Evolutionary conservation across 2,113 vertebrate genomes (phyloP).

Genomic region (Monopterus albus): DNA sequence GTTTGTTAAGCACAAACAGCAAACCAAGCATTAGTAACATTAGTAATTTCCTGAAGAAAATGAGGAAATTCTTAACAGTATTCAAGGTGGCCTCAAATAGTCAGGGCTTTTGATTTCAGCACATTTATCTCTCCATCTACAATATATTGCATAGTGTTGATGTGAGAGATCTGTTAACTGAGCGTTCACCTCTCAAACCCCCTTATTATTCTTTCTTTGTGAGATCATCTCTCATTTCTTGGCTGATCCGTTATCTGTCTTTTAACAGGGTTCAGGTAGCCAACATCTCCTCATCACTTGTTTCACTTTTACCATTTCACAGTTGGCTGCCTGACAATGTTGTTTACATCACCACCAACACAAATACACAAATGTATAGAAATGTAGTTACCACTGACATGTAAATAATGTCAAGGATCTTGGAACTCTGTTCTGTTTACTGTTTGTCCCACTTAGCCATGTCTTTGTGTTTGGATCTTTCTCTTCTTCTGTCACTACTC

Average conservation of each 20-base stretch:
- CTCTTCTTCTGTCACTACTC: background rate
- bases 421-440: slow-evolving; percentile 7
- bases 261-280: background rate
- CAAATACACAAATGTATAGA: slow-evolving; percentile 31
- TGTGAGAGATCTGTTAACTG: slow-evolving; percentile 31
- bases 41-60: slow-evolving; percentile 11
- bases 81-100: slow-evolving; percentile 21
- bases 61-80: slow-evolving; percentile 33
- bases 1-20: background rate
- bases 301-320: slow-evolving; percentile 32
- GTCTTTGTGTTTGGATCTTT: slow-evolving; percentile 15
- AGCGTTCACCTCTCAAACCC: background rate
- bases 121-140: slow-evolving; percentile 33
- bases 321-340: slow-evolving; percentile 34
- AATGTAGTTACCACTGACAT: slow-evolving; percentile 40
- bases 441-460: slow-evolving; percentile 4
- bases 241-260: background rate
- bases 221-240: slow-evolving; percentile 12
- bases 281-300: slow-evolving; percentile 23
- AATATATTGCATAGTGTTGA: slow-evolving; percentile 55
- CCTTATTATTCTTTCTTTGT: background rate
- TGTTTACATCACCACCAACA: slow-evolving; percentile 54
- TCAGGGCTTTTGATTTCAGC: slow-evolving; percentile 11
- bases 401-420: slow-evolving; percentile 16
- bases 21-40: background rate